These are phyloP conservation scores for Anser brachyrhynchus DNA, from an alignment of 2,113 vertebrate species.

Conservation along the genomic window DNA sequence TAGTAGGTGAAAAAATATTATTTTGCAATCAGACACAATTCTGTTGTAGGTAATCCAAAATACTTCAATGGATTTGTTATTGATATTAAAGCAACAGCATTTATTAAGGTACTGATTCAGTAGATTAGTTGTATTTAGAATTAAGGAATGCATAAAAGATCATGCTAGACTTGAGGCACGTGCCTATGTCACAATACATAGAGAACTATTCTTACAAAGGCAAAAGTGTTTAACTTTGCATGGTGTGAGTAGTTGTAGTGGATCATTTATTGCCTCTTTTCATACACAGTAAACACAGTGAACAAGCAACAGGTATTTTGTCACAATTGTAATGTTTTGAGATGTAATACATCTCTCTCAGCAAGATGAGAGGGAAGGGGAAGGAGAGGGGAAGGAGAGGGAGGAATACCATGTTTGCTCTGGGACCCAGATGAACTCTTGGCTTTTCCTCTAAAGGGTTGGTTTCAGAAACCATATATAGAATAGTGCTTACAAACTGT, in stretches of 20 bases:
- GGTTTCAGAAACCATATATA: background rate
- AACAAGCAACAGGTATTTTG: background rate
- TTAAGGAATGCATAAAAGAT: background rate
- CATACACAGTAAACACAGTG: background rate
- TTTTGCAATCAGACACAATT: background rate
- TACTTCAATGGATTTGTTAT: background rate
- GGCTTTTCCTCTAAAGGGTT: background rate
- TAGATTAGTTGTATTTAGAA: background rate
- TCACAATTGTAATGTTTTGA: background rate
- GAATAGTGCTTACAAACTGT: background rate
- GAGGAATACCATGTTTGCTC: background rate
- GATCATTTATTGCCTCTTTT: background rate
- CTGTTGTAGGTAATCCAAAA: background rate
- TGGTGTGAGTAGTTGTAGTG: background rate
- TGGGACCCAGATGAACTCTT: background rate
- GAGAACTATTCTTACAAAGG: background rate
- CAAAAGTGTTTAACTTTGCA: background rate
- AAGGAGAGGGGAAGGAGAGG: background rate
- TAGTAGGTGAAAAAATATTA: background rate
- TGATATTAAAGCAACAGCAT: background rate
- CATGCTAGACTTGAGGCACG: background rate
- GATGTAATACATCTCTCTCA: background rate
- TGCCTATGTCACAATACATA: background rate
- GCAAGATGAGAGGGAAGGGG: background rate
- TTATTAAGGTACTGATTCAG: background rate